Base-by-base conservation (phyloP, 1,140 invertebrate species). In the Diorhabda carinulata region DNA sequence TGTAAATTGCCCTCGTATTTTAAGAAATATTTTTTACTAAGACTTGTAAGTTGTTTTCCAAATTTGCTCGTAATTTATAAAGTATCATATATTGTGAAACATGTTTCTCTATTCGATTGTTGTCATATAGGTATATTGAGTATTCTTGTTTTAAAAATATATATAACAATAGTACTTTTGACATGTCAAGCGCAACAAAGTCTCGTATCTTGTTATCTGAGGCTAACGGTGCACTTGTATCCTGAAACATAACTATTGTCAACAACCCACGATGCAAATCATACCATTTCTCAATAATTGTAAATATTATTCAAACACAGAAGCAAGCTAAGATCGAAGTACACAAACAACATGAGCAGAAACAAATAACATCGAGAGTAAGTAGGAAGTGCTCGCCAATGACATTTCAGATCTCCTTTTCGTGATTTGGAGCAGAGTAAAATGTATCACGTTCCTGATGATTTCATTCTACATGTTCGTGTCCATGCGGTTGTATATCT, bases 231-330 rank as follows among this genome's bases (percentile, higher is more conserved):
- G 25, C 25, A 25, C 25, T 25, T 25, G 25, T 52, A n/a, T 52
- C 47, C 4, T n/a, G 2, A 52, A 52, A n/a, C 47, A 52, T n/a
- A 52, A 52, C 47, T n/a, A 52, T n/a, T 52, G 47, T 52, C 47
- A 2, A 52, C 47, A 52, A 52, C 6, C 47, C 47, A 52, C 47
- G 47, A 52, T 52, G 47, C 47, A 52, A 52, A 52, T 52, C 47
- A 52, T 52, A 52, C 47, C 47, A 52, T 52, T 52, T 52, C 47
- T 52, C 47, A n/a, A 52, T 52, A 52, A 52, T 52, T 52, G 47
- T 52, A 52, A 52, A 52, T 52, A 52, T 52, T 52, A 52, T 52
- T 6, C 47, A 52, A 8, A 52, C 2, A 52, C 47, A 52, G 2
- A n/a, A 52, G 47, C 47, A 52, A 52, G 47, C n/a, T 52, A 6